phyloP scores from a whole-genome alignment of 1,140 invertebrate genomes.

The Drosophila tsacasi region DNA sequence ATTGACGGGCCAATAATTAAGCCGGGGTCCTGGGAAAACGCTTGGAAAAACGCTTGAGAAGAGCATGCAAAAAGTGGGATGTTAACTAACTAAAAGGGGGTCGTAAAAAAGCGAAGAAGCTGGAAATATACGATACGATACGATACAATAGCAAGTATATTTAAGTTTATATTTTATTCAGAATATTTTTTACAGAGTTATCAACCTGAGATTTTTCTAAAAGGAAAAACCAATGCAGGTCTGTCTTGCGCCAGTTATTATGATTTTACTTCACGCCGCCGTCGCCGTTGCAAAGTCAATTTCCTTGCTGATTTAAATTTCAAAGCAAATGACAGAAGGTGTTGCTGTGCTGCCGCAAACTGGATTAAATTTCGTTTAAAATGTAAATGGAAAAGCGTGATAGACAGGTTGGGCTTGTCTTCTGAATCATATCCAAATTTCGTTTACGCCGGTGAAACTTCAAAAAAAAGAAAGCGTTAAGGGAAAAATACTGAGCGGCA shows the following conservation, averaged over 20 bases:
- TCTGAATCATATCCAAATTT: constrained; percentile 52
- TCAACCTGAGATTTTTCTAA: neutral
- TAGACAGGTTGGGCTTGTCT: constrained; percentile 46
- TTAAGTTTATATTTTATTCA: neutral
- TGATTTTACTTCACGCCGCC: constrained; percentile 13
- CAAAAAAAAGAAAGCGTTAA: constrained; percentile 35
- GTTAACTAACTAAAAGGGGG: neutral
- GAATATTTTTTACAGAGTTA: neutral
- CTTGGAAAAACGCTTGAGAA: constrained; percentile 22
- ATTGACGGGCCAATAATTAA: constrained; percentile 84
- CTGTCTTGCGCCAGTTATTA: constrained; percentile 9
- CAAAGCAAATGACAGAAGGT: constrained; percentile 63
- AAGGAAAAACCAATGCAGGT: neutral
- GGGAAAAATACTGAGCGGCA: constrained; percentile 30
- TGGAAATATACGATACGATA: neutral
- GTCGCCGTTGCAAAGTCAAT: constrained; percentile 68
- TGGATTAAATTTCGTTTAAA: constrained; percentile 82
- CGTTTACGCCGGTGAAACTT: constrained; percentile 33
- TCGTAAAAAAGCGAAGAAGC: neutral
- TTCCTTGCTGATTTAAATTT: constrained; percentile 84
- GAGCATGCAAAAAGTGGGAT: constrained; percentile 6
- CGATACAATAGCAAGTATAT: neutral
- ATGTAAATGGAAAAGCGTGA: constrained; percentile 72
- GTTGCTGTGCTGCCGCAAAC: constrained; percentile 66
- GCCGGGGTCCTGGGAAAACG: constrained; percentile 41